phyloP scores from a whole-genome alignment of 2,797 vertebrate species.

The Pelodytes ibericus region DNA sequence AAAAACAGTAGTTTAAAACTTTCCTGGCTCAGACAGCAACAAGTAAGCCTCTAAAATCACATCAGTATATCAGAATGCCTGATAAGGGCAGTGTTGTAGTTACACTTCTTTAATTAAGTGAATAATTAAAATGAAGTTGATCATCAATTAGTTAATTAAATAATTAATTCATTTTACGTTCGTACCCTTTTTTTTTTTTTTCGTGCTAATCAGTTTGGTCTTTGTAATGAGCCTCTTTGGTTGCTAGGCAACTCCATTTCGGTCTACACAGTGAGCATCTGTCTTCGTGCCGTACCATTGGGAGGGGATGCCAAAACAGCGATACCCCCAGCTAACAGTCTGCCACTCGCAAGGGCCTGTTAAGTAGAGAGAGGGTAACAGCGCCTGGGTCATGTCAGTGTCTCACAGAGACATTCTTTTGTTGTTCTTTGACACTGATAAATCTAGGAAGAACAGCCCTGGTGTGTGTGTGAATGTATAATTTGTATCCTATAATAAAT shows the following conservation, averaged over 20 bases:
- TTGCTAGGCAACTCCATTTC: slow-evolving; percentile 77
- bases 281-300: slow-evolving; percentile 66
- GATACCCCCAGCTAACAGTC: slow-evolving; percentile 38
- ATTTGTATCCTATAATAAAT: too few relatives aligned
- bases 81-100: slow-evolving; percentile 72
- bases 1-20: too few relatives aligned
- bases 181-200: slow-evolving; percentile 64
- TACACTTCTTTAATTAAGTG: slow-evolving; percentile 79
- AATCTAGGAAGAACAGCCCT: too few relatives aligned
- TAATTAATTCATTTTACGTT: slow-evolving; percentile 75
- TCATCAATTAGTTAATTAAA: slow-evolving; percentile 82
- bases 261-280: slow-evolving; percentile 75
- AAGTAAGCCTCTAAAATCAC: slow-evolving; percentile 61
- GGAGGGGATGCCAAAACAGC: slow-evolving; percentile 62
- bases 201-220: slow-evolving; percentile 80
- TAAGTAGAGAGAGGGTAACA: not conserved
- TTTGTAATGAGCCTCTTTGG: slow-evolving; percentile 77
- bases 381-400: not conserved
- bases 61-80: slow-evolving; percentile 65
- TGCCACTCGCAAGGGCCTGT: slow-evolving; percentile 16
- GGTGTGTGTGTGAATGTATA: too few relatives aligned
- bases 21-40: slow-evolving; percentile 55
- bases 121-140: slow-evolving; percentile 81
- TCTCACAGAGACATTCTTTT: not conserved
- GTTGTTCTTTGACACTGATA: not conserved